Evolutionary conservation across 2,888 invertebrate species (phyloP), one percentile per base, ranked within the genome.

Genomic region (Schrankia costaestrigalis): DNA sequence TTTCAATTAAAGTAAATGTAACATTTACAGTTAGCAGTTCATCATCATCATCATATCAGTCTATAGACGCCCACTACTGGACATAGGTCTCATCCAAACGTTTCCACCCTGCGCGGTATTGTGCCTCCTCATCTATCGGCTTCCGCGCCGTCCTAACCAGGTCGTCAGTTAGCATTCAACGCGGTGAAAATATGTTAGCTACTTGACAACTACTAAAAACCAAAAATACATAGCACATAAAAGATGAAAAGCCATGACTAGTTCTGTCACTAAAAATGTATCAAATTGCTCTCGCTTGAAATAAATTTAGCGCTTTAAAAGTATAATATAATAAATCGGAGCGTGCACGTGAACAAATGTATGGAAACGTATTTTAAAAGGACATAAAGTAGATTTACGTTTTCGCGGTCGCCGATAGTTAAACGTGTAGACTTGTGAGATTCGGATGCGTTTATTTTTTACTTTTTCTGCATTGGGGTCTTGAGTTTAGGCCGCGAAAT

Each of bases 331-430:
- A 26, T 22, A 26, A 28, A 23, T 29, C 10, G 3, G 13, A 26
- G 15, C 17, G 9, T 41, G 43, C 46, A 41, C 26, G 23, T 36
- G 34, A 21, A 18, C 26, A 18, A 35, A 46, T 42, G 43, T 39
- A 36, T 40, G 24, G 25, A 10, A 11, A 5, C 29, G 32, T 23
- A 37, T 47, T 38, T 45, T 39, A 54, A 42, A 42, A 31, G 31
- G 26, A 27, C 30, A 33, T 54, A 28, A 56, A 44, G 23, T 7
- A 26, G 32, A 47, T 51, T 51, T 46, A 56, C 43, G 43, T 34
- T 45, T 50, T 41, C 21, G 35, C 40, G 45, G 54, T 43, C 48
- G 47, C 44, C 43, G 34, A 42, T 39, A 48, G 44, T 54, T 51
- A 56, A 56, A 28, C 9, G 26, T 41, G 34, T 31, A 26, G 24